A percentile compares a stretch with the other conserved stretches of the same genome.
Evolutionary conservation across 53 echinoderm and acorn worm genomes (phyloP).

Genomic region (Temnopleurus reevesii): DNA sequence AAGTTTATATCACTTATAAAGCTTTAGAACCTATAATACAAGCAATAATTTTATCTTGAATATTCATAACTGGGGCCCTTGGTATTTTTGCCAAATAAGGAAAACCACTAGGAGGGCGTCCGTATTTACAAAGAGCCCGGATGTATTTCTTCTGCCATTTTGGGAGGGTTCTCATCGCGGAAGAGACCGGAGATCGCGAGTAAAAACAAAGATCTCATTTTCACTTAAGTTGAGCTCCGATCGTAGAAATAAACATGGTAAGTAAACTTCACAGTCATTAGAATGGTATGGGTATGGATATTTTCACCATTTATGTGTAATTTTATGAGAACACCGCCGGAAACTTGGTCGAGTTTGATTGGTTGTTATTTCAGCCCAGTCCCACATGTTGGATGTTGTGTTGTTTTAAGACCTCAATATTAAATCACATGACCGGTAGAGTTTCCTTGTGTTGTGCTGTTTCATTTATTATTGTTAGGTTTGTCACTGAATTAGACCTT

Average conservation of each 20-base stretch:
- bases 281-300: neutral
- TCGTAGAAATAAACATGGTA: conserved; percentile 17
- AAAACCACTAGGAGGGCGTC: conserved; percentile 59
- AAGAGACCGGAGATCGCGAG: neutral
- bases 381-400: conserved; percentile 28
- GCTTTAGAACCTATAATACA: neutral
- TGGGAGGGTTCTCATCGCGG: conserved; percentile 55
- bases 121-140: conserved; percentile 14
- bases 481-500: too few relatives aligned
- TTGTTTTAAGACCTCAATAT: too few relatives aligned
- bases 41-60: conserved; percentile 1
- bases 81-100: conserved; percentile 61
- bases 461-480: too few relatives aligned
- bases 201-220: neutral
- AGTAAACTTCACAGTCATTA: neutral
- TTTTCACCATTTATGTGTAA: neutral
- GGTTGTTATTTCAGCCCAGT: neutral
- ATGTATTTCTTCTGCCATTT: conserved; percentile 52
- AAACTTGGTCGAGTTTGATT: neutral
- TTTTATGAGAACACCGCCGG: too few relatives aligned
- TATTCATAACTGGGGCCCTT: conserved; percentile 32
- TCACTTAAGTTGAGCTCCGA: neutral
- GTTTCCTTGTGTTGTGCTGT: too few relatives aligned
- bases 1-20: neutral
- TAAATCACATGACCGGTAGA: too few relatives aligned